Evolutionary conservation across 1,140 invertebrate genomes (phyloP).

Genomic region (Panonychus citri): DNA sequence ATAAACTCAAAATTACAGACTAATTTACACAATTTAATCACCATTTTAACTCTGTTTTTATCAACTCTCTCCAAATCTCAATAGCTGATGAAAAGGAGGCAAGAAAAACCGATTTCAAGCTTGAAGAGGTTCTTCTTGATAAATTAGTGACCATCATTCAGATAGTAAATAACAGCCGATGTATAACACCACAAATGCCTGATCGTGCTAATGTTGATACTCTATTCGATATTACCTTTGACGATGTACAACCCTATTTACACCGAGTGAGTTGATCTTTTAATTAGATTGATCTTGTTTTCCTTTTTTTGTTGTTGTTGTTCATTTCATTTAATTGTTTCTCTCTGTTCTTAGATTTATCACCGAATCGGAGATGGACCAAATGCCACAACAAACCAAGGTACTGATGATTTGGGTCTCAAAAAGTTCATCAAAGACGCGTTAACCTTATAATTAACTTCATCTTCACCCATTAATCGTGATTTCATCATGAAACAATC

Average conservation of each 20-base stretch:
- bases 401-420: not conserved
- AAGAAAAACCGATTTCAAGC: slow-evolving; percentile 14
- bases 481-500: no score
- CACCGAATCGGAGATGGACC: slow-evolving; percentile 3
- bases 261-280: slow-evolving; percentile 37
- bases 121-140: slow-evolving; percentile 71
- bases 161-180: slow-evolving; percentile 73
- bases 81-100: not conserved
- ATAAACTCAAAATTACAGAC: not conserved
- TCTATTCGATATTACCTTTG: slow-evolving; percentile 74
- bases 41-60: not conserved
- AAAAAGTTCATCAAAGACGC: slow-evolving; percentile 6
- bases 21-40: not conserved
- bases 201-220: slow-evolving; percentile 69
- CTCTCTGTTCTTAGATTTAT: slow-evolving; percentile 2
- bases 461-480: no score
- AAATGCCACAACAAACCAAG: not conserved
- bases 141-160: slow-evolving; percentile 81
- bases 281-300: not conserved
- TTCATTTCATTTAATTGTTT: not conserved
- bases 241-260: slow-evolving; percentile 82
- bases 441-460: not conserved
- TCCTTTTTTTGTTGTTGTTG: not conserved
- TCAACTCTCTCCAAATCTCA: not conserved
- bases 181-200: slow-evolving; percentile 79